Evolutionary conservation across 2,888 invertebrate genomes (phyloP), one percentile per base, ranked within the genome.

Genomic region (Nemoura dubitans): DNA sequence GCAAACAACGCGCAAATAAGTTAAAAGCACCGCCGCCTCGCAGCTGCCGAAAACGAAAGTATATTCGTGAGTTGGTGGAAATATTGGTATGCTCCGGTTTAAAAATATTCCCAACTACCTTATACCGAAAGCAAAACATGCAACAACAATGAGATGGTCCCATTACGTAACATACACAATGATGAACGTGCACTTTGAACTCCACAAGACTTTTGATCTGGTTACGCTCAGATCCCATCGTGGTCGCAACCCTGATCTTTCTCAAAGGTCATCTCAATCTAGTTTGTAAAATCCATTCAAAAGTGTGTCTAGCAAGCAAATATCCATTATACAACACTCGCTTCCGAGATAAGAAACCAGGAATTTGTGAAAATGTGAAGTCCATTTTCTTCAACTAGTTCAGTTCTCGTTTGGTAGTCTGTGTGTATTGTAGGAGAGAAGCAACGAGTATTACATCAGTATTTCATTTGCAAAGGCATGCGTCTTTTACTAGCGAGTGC

Each of bases 171-270:
- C 59, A 59, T 14, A 21, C 21, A 21, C 59, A 59, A 83, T 83
- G 83, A 83, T 83, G 29, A 83, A 83, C 30, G 36, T 83, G 83
- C 26, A 83, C 83, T 42, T 83, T 83, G 83, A 42, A 83, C 83
- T 26, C 81, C 21, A 21, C 10, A 5, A 78, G 78, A 78, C 78
- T 78, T 78, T 78, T 78, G 78, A 78, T 78, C 78, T 78, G 27
- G 78, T 27, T 78, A 78, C 27, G 16, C 25, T 42, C n/a, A 82
- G 28, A 29, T 29, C 3, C 82, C 29, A 21, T 36, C 36, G 0
- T 42, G 36, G 21, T 10, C 26, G 6, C 21, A 83, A 42, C 83
- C 83, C 83, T 83, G 83, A 83, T 42, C 83, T 83, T 42, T 83
- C 83, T 42, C 83, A 83, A 83, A 83, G 83, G 83, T 83, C 42